phyloP scores from a whole-genome alignment of 2,113 vertebrate species.

The Corythaixoides concolor region DNA sequence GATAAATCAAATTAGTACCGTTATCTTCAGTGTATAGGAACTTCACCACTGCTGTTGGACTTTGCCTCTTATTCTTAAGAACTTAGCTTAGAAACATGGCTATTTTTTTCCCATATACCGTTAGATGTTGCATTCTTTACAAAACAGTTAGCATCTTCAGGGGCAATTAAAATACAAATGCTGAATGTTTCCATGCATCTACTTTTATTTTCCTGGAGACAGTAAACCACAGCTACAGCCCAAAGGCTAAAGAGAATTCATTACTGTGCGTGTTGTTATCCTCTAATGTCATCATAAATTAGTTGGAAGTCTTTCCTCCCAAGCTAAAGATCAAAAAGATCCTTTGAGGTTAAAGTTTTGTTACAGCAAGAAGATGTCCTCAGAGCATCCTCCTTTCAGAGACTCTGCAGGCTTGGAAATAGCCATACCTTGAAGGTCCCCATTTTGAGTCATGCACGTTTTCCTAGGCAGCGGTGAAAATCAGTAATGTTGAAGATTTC shows the following conservation, averaged over 20 bases:
- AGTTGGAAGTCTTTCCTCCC: conserved; percentile 3
- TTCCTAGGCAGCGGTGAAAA: neutral
- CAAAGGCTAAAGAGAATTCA: conserved; percentile 43
- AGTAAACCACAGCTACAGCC: conserved; percentile 24
- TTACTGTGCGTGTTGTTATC: conserved; percentile 35
- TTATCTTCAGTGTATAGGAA: neutral
- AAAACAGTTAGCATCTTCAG: neutral
- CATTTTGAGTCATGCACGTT: neutral
- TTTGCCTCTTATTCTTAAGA: neutral
- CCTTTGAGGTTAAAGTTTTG: conserved; percentile 26
- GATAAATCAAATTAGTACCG: neutral
- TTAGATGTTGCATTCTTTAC: neutral
- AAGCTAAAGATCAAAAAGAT: conserved; percentile 18
- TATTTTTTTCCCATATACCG: neutral
- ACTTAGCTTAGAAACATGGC: neutral
- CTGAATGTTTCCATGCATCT: neutral
- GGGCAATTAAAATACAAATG: conserved; percentile 32
- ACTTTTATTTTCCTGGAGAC: conserved; percentile 29
- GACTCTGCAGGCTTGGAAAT: neutral
- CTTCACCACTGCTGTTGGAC: neutral
- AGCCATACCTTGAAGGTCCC: neutral
- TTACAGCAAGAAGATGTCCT: neutral
- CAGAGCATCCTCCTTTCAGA: neutral
- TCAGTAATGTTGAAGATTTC: neutral
- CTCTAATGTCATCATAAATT: conserved; percentile 46